Percentiles rank a stretch among this genome's conserved stretches.
phyloP scores from a whole-genome alignment of 2,113 vertebrate species.

The Corythaeola cristata region DNA sequence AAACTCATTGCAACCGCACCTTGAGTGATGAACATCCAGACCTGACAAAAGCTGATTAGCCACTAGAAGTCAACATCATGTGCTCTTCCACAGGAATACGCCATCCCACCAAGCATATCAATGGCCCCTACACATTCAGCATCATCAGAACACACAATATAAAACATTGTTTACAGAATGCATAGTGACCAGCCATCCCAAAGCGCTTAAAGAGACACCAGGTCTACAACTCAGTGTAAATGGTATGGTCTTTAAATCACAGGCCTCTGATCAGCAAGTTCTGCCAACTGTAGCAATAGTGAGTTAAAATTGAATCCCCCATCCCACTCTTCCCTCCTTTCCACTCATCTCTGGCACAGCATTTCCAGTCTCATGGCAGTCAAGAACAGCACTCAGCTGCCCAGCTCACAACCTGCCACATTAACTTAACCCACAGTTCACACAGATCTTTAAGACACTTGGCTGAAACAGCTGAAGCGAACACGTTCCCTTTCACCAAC shows the following conservation, averaged over 20 bases:
- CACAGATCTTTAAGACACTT: not conserved
- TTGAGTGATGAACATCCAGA: not conserved
- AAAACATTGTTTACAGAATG: not conserved
- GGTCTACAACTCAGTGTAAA: not conserved
- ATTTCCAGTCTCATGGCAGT: not conserved
- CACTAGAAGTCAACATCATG: not conserved
- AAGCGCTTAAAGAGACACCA: not conserved
- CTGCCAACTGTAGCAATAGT: not conserved
- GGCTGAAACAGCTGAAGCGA: not conserved
- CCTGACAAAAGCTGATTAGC: not conserved
- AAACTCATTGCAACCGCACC: not conserved
- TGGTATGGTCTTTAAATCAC: not conserved
- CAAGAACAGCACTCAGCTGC: not conserved
- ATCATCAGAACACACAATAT: not conserved
- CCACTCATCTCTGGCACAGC: not conserved
- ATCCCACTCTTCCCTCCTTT: not conserved
- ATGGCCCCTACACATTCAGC: not conserved
- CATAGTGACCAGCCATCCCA: not conserved
- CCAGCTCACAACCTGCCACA: not conserved
- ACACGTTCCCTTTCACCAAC: not conserved
- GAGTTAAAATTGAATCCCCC: not conserved
- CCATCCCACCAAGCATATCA: not conserved
- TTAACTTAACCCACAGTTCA: not conserved
- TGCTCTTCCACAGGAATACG: not conserved
- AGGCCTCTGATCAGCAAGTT: not conserved